Evolutionary conservation across 1,140 invertebrate species (phyloP).

Genomic region (Aphis craccivora): DNA sequence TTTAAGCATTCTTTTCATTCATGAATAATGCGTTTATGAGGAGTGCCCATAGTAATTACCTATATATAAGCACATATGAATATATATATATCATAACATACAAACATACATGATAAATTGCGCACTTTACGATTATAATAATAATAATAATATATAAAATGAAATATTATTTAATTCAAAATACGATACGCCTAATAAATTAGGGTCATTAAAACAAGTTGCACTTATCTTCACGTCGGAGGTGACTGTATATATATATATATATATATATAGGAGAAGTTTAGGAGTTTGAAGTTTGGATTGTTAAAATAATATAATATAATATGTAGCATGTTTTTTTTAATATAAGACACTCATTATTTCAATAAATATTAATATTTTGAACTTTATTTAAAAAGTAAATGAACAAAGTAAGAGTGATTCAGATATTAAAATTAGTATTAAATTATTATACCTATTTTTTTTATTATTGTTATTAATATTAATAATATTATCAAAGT

Average conservation of each 20-base stretch:
- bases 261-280: background rate
- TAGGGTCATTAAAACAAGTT: background rate
- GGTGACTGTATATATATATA: background rate
- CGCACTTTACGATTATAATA: background rate
- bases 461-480: too few relatives aligned
- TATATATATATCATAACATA: background rate
- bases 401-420: background rate
- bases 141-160: constrained; percentile 9
- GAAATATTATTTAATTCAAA: constrained; percentile 14
- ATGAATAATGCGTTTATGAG: background rate
- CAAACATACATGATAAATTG: background rate
- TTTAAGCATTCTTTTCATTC: background rate
- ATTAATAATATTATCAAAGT: background rate
- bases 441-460: too few relatives aligned
- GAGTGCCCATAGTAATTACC: background rate
- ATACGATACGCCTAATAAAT: constrained; percentile 11
- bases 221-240: background rate
- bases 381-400: background rate
- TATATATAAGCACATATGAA: background rate
- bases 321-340: background rate
- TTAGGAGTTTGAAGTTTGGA: background rate
- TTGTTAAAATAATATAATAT: background rate
- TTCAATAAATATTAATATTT: background rate
- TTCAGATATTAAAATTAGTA: background rate
- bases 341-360: background rate